Evolutionary conservation across 1,140 invertebrate species (phyloP).

Genomic region (Carposina sasakii): DNA sequence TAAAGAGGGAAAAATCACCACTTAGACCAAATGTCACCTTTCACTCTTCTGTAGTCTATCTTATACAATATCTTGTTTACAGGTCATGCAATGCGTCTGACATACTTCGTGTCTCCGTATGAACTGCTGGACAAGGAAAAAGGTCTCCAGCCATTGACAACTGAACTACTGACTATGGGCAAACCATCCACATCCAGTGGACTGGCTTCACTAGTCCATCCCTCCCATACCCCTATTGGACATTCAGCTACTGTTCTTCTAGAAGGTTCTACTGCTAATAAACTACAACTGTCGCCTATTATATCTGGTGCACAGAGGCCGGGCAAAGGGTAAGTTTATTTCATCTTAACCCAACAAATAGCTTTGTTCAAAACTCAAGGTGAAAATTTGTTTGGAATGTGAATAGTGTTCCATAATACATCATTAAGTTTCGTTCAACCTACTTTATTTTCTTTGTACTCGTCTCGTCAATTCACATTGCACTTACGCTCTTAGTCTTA

Average conservation of each 20-base stretch:
- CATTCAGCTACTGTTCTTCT: constrained; percentile 92
- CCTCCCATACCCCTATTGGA: constrained; percentile 75
- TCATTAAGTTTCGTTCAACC: too few species aligned
- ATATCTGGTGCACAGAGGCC: constrained; percentile 83
- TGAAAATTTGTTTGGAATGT: neutral
- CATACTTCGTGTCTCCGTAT: constrained; percentile 96
- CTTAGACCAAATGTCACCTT: too few species aligned
- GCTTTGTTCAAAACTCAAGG: too few species aligned
- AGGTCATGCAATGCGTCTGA: constrained; percentile 94
- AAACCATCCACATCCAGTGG: constrained; percentile 43
- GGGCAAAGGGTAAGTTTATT: constrained; percentile 80
- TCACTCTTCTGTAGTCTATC: too few species aligned
- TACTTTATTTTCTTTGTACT: too few species aligned
- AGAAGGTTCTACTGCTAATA: constrained; percentile 90
- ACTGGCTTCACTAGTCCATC: constrained; percentile 39
- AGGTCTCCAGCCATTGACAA: constrained; percentile 81
- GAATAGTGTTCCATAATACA: neutral
- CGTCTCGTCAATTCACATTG: too few species aligned
- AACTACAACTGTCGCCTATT: constrained; percentile 87
- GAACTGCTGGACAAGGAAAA: constrained; percentile 88
- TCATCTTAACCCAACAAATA: too few species aligned
- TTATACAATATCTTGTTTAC: constrained; percentile 23
- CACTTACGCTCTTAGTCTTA: too few species aligned
- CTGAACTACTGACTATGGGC: constrained; percentile 77
- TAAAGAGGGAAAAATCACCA: too few species aligned